Base-by-base conservation (phyloP, 2,797 vertebrate species). In the Ptychadena robeensis region DNA sequence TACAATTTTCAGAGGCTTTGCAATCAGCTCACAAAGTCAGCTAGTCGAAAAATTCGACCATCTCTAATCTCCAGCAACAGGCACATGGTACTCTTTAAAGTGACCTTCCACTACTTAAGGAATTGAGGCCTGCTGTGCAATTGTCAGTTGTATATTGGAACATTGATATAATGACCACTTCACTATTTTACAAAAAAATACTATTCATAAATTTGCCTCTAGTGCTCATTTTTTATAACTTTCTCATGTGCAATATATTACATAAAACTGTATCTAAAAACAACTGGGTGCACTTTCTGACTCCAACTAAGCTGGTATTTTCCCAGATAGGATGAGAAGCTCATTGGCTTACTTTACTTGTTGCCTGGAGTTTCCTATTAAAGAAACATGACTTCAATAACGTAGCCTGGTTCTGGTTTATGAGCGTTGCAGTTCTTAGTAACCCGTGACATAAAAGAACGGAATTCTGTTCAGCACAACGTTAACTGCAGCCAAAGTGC, bases 401-500 rank as follows among this genome's bases (percentile, higher is more conserved):
- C 18, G 31, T 14, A 67, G 30, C 15, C 44, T 53, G 44, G 27
- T 61, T 61, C 25, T 61, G 28, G 9, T 12, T 28, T n/a, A 61
- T 25, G 59, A 28, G 9, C 11, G n/a, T 28, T 28, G n/a, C 27
- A 25, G n/a, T 61, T 61, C 59, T 59, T 28, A 61, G 9, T 61
- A 61, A 61, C 59, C 59, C n/a, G 9, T 28, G 27, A 10, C 25
- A 61, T 61, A 9, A 61, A 61, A 61, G 59, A 11, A 28, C 2
- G 9, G 27, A 28, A 25, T 25, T 27, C 18, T 22, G 44, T 53
- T 53, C 59, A 61, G 27, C 59, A 11, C 59, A 35, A 53, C 61
- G 34, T 63, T 40, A 14, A 2, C 9, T 9, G 31, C 61, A 27
- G 44, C 38, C 67, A 80, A 72, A 81, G 73, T 28, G 48, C 65